A percentile compares a stretch with the other conserved stretches of the same genome.
Conservation (phyloP, 2,888 invertebrate species). For the Melikaiella ostensackeni region DNA sequence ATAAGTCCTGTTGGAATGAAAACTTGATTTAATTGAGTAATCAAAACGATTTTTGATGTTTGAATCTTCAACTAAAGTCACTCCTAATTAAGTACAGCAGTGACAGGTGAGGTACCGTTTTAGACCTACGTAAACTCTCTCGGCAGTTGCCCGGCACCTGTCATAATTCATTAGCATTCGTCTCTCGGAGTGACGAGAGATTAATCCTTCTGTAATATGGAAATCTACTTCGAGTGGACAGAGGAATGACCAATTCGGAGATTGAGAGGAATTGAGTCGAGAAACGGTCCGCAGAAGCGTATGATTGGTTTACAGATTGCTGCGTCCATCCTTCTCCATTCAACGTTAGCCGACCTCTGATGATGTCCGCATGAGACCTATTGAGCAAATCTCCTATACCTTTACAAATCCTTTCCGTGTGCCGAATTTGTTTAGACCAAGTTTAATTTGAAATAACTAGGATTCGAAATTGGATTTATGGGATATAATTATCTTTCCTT, state of each 20-base stretch:
- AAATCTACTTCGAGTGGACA: slow-evolving; percentile 64
- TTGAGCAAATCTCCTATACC: too few species aligned
- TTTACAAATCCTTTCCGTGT: too few species aligned
- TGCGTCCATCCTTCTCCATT: slow-evolving; percentile 50
- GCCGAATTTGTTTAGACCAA: neutral
- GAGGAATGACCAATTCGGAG: slow-evolving; percentile 49
- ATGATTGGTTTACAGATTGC: slow-evolving; percentile 74
- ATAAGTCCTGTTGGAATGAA: too few species aligned
- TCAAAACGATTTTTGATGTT: neutral
- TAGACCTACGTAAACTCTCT: slow-evolving; percentile 39
- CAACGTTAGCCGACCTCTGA: slow-evolving; percentile 37
- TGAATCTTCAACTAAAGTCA: neutral
- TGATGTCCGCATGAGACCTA: slow-evolving; percentile 18
- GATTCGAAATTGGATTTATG: too few species aligned
- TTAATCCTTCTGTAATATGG: slow-evolving; percentile 73
- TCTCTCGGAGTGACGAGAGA: slow-evolving; percentile 58
- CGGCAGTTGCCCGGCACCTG: slow-evolving; percentile 55
- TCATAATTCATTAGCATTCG: slow-evolving; percentile 67
- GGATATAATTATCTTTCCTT: too few species aligned
- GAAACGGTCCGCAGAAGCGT: slow-evolving; percentile 62
- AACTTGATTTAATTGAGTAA: too few species aligned
- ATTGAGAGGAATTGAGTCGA: slow-evolving; percentile 57
- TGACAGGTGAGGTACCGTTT: slow-evolving; percentile 4
- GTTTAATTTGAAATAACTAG: too few species aligned
- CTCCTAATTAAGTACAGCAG: neutral